Conservation (phyloP, 2,113 vertebrate species). For the Synchiropus splendidus region DNA sequence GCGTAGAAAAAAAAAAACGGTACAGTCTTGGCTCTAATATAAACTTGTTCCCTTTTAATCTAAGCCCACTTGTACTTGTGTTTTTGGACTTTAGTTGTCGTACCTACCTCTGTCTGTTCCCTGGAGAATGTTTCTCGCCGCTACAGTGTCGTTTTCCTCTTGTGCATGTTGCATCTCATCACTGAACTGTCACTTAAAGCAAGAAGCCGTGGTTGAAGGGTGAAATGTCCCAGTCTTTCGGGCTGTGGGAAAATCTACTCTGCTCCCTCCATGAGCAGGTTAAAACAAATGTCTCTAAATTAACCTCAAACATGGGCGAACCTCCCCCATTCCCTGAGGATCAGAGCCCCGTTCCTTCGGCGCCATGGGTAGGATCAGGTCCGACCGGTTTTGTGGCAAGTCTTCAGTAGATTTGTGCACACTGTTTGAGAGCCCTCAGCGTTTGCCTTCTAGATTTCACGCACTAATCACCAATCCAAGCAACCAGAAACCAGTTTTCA, state of each 20-base stretch:
- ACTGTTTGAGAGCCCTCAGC: conserved; percentile 23
- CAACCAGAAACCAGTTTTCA: conserved; percentile 11
- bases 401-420: conserved; percentile 9
- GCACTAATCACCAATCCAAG: not conserved
- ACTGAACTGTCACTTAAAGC: conserved; percentile 7
- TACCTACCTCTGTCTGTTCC: conserved; percentile 53
- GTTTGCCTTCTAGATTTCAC: conserved; percentile 2
- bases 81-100: conserved; percentile 41
- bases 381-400: conserved; percentile 32
- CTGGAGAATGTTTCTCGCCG: conserved; percentile 25
- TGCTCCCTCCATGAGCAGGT: conserved; percentile 5
- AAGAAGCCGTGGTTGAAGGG: conserved; percentile 1
- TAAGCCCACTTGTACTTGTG: conserved; percentile 43
- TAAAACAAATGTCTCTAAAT: conserved; percentile 20
- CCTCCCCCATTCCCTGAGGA: conserved; percentile 16
- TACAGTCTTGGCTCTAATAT: too few species aligned
- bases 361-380: conserved; percentile 34
- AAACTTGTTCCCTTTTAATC: conserved; percentile 40
- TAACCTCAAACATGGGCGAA: not conserved
- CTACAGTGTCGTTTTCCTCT: conserved; percentile 19
- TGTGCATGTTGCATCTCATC: conserved; percentile 43
- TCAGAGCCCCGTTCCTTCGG: conserved; percentile 11
- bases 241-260: conserved; percentile 2
- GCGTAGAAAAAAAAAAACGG: conserved; percentile 21
- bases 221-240: not conserved